A percentile compares a stretch with the other conserved stretches of the same genome.
Conservation (phyloP, 1,140 invertebrate genomes). For the Bilobella aurantiaca region DNA sequence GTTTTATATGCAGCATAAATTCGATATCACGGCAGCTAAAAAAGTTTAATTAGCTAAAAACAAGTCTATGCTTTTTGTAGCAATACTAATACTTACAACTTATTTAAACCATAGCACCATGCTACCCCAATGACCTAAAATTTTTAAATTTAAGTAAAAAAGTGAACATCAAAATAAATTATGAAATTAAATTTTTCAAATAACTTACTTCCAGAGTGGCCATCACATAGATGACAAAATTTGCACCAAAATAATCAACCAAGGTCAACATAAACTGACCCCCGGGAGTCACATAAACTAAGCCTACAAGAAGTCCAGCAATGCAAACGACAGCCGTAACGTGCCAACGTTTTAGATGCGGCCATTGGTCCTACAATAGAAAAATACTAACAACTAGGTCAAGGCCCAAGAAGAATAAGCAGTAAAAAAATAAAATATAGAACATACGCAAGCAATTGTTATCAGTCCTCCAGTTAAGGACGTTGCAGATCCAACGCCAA, state of each 20-base stretch:
- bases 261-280: constrained; percentile 75
- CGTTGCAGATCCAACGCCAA: constrained; percentile 36
- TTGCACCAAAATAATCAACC: constrained; percentile 46
- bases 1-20: constrained; percentile 61
- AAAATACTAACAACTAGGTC: background rate
- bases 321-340: constrained; percentile 50
- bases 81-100: constrained; percentile 46
- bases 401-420: background rate
- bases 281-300: constrained; percentile 68
- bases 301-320: constrained; percentile 54
- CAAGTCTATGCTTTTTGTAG: background rate
- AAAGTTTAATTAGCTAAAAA: constrained; percentile 8
- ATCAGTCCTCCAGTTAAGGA: constrained; percentile 56
- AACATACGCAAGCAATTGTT: constrained; percentile 48
- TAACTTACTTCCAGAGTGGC: constrained; percentile 34
- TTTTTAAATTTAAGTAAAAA: background rate
- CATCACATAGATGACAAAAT: constrained; percentile 61
- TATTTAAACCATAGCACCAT: constrained; percentile 44
- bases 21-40: constrained; percentile 52
- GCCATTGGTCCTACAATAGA: constrained; percentile 50
- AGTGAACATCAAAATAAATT: background rate
- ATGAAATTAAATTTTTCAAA: background rate
- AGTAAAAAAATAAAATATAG: background rate
- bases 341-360: constrained; percentile 49
- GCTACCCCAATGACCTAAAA: constrained; percentile 44